Conservation (phyloP, 2,113 vertebrate genomes). For the Paracanthobrama guichenoti region DNA sequence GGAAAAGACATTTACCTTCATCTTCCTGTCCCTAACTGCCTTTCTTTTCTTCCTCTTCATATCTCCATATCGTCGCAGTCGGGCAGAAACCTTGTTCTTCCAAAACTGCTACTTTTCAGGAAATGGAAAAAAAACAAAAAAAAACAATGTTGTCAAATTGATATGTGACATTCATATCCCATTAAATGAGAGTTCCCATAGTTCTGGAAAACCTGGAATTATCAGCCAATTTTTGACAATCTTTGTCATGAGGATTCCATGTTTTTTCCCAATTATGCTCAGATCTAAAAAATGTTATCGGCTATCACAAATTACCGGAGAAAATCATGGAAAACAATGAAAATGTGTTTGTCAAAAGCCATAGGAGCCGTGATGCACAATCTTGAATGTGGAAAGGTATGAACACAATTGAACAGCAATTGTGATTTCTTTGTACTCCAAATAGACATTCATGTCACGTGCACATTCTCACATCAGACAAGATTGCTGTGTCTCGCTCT, state of each 20-base stretch:
- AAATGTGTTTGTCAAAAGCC: not conserved
- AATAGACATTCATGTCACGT: not conserved
- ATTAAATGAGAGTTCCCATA: not conserved
- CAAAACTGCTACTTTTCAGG: too few relatives aligned
- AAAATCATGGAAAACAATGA: not conserved
- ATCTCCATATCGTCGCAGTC: not conserved
- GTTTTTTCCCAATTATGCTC: not conserved
- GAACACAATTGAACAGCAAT: not conserved
- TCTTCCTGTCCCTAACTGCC: not conserved
- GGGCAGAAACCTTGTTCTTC: too few relatives aligned
- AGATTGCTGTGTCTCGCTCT: not conserved
- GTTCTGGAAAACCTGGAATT: not conserved
- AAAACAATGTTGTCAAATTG: too few relatives aligned
- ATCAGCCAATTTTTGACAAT: not conserved
- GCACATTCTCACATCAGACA: not conserved
- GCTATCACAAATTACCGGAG: not conserved
- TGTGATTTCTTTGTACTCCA: not conserved
- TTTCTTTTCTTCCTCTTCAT: conserved; percentile 3
- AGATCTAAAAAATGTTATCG: not conserved
- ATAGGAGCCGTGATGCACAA: not conserved
- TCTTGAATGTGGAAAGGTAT: not conserved
- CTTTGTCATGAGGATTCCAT: not conserved
- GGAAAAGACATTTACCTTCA: not conserved
- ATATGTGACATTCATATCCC: not conserved
- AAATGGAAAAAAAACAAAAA: too few relatives aligned